Conservation (phyloP, 2,888 invertebrate genomes). For the Desoria tigrina region DNA sequence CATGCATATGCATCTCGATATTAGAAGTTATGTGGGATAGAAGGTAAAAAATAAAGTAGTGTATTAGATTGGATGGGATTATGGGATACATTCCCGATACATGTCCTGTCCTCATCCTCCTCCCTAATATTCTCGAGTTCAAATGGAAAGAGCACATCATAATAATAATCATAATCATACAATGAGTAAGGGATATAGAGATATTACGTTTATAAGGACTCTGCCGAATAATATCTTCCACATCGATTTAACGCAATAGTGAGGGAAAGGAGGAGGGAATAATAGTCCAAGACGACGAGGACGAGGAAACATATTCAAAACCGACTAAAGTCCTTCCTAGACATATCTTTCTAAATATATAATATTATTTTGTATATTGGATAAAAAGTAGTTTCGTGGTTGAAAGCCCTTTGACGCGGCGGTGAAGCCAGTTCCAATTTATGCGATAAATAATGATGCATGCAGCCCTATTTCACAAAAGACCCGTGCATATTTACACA, state of each 20-base stretch:
- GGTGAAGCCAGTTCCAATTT: conserved; percentile 50
- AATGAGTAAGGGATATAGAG: conserved; percentile 9
- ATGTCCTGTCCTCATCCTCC: neutral
- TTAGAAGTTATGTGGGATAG: neutral
- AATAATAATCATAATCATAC: conserved; percentile 9
- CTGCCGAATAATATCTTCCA: no score
- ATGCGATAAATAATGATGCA: conserved; percentile 52
- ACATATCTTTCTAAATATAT: no score
- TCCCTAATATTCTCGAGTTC: neutral
- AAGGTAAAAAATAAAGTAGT: conserved; percentile 12
- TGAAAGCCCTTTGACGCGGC: conserved; percentile 48
- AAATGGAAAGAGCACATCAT: conserved; percentile 10
- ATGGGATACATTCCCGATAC: neutral
- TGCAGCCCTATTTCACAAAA: conserved; percentile 42
- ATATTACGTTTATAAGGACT: no score
- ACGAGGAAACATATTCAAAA: conserved; percentile 15
- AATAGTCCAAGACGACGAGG: no score
- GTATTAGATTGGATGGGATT: conserved; percentile 13
- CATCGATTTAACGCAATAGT: no score
- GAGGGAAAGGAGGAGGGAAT: no score
- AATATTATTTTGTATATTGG: no score
- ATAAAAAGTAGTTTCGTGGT: conserved; percentile 52
- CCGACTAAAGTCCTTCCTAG: no score
- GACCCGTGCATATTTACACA: conserved; percentile 50
- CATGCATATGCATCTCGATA: neutral